Conservation (phyloP, 2,888 invertebrate species). For the Chrysina gloriosa region DNA sequence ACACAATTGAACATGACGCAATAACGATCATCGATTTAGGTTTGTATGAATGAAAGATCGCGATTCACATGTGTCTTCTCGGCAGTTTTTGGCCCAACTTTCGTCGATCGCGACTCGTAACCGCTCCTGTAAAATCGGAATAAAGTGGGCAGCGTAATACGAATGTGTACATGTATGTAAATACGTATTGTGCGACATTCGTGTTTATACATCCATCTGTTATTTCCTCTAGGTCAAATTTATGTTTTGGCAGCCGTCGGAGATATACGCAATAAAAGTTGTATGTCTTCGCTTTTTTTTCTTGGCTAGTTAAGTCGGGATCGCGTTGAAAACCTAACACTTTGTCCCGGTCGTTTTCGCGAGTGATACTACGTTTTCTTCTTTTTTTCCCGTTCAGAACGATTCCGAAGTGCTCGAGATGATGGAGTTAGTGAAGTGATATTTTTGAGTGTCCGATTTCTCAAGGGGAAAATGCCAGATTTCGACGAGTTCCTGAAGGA, state of each 20-base stretch:
- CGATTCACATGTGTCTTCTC: neutral
- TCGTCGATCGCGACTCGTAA: neutral
- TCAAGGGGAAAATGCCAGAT: constrained; percentile 55
- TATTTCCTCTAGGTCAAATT: constrained; percentile 21
- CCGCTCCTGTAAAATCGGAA: constrained; percentile 14
- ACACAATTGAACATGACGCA: constrained; percentile 12
- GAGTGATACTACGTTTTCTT: neutral
- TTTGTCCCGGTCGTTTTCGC: neutral
- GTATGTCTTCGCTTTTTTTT: constrained; percentile 17
- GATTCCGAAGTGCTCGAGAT: neutral
- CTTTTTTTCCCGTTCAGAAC: neutral
- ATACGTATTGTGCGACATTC: constrained; percentile 16
- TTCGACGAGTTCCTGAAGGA: constrained; percentile 56
- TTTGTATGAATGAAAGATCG: constrained; percentile 12
- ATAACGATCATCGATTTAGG: constrained; percentile 3
- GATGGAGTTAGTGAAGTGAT: constrained; percentile 3
- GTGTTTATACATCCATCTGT: constrained; percentile 30
- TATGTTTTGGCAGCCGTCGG: constrained; percentile 30
- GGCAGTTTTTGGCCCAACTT: neutral
- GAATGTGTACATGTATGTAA: too few species aligned
- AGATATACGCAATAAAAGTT: constrained; percentile 3
- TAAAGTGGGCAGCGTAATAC: constrained; percentile 20
- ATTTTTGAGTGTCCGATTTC: neutral
- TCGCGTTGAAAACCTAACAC: neutral
- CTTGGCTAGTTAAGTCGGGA: neutral